phyloP scores from a whole-genome alignment of 2,113 vertebrate genomes.

The Lanius collurio region DNA sequence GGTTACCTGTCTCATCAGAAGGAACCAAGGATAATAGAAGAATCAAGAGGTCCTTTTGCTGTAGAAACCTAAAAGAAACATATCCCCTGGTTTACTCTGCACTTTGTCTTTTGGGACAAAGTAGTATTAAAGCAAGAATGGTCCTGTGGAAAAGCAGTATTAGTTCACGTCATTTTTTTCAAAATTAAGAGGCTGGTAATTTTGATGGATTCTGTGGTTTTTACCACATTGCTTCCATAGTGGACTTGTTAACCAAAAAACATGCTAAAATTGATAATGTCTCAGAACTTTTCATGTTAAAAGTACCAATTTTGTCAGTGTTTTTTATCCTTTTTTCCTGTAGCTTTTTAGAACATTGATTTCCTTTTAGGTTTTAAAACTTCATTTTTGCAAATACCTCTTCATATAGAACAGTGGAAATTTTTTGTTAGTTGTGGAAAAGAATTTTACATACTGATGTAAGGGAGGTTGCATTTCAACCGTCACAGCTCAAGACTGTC shows the following conservation, averaged over 20 bases:
- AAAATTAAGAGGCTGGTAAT: neutral
- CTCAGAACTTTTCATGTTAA: neutral
- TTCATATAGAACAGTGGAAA: neutral
- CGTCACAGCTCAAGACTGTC: neutral
- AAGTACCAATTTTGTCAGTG: neutral
- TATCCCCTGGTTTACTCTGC: neutral
- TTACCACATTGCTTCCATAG: neutral
- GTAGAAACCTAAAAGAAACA: neutral
- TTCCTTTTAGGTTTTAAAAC: neutral
- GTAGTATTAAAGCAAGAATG: neutral
- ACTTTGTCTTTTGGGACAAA: neutral
- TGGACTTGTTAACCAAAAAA: neutral
- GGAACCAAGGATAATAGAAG: neutral
- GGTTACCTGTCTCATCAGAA: neutral
- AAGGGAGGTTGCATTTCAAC: neutral
- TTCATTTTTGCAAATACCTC: neutral
- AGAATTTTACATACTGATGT: neutral
- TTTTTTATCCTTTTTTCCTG: neutral
- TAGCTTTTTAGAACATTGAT: neutral
- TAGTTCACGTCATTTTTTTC: neutral
- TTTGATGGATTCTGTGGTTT: neutral
- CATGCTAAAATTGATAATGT: accelerated
- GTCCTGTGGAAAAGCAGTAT: neutral
- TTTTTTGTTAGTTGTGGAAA: neutral
- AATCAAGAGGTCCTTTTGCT: neutral